These are phyloP conservation scores for Leucopternis melanops DNA, from an alignment of 2,113 vertebrate species.

Conservation along the genomic window DNA sequence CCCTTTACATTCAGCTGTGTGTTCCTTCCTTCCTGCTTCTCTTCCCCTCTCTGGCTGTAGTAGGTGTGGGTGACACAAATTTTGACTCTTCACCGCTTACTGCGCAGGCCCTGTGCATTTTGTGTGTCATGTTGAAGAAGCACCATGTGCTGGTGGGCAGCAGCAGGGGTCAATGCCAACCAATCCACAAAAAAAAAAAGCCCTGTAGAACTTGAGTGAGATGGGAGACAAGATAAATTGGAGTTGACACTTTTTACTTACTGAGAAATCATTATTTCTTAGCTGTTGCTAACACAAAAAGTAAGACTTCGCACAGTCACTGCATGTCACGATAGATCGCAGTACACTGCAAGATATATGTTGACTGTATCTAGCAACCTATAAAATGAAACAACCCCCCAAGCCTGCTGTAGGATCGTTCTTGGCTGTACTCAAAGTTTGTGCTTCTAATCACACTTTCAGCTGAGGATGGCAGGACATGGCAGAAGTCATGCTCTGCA, in stretches of 20 bases:
- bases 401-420: accelerated
- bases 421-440: neutral
- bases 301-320: neutral
- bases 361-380: accelerated
- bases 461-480: neutral
- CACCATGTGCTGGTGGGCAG: neutral
- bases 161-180: neutral
- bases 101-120: neutral
- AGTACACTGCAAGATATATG: accelerated
- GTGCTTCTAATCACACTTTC: neutral
- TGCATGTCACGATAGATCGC: accelerated
- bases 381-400: neutral
- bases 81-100: neutral
- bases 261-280: neutral
- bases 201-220: neutral
- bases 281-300: neutral
- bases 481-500: neutral
- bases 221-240: neutral
- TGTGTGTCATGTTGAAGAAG: neutral
- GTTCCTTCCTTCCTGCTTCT: neutral
- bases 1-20: neutral
- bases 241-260: neutral
- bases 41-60: neutral
- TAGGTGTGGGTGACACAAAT: neutral
- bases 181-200: too few species aligned